Base-by-base conservation (phyloP, 2,888 invertebrate genomes). In the Callyntrura sp. region DNA sequence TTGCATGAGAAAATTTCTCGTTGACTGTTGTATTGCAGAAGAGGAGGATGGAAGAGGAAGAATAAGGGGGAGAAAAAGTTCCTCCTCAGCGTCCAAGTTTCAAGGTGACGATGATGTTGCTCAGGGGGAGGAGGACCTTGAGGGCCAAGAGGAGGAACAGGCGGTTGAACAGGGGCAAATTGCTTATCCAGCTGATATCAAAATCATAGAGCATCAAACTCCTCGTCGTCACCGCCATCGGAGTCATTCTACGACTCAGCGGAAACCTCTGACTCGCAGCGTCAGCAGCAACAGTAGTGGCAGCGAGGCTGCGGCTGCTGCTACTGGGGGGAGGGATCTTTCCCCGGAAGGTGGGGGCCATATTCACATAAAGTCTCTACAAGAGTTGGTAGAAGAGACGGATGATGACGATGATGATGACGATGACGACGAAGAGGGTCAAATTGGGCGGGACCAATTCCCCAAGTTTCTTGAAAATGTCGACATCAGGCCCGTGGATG, bases 21-120 rank as follows among this genome's bases (percentile, higher is more conserved):
- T 73, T 83, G 83, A 82, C 65, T 83, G 14, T 48, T 65, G 23
- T 85, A 60, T 85, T 85, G 60, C 85, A 85, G 85, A 85, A 76
- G 76, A 60, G 20, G 60, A 60, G 20, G 60, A 73, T 73, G 73
- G 48, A 73, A 73, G 12, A 20, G 45, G 73, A 73, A 48, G 48
- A 11, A 73, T 48, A 12, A 48, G 11, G 9, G 45, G 48, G 12
- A 45, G 14, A 20, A 35, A 35, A 35, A 62, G 23, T 12, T 82
- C 43, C 55, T 57, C 55, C 5, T 76, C 76, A 60, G 76, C 57
- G 23, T 45, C 43, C 55, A 23, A 25, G 23, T 35, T 35, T 35
- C 17, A 20, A 73, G 6, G 11, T 23, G 23, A 60, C 12, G 51
- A 35, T 14, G 65, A 83, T n/a, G 23, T n/a, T 25, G 25, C 23